Evolutionary conservation across 2,888 invertebrate genomes (phyloP), one percentile per base, ranked within the genome.

Genomic region (Cyclophora albipunctata): DNA sequence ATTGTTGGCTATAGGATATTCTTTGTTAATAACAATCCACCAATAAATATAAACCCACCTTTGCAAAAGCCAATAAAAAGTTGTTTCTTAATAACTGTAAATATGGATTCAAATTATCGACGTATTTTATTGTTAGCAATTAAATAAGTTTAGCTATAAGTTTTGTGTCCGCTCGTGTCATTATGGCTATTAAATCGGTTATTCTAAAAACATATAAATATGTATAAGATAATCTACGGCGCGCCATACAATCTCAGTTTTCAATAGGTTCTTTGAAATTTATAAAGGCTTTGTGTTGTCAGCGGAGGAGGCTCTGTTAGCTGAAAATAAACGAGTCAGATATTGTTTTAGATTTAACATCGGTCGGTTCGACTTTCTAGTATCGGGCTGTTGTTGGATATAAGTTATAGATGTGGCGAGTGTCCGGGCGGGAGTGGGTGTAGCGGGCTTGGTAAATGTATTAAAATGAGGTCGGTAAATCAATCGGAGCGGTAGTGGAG

Each of bases 391-490:
- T 5, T 37, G 4, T 37, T 37, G 37, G 5, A 37, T 37, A 37
- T 37, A 37, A 37, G 37, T 37, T 37, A 37, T 37, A 37, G 37
- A 56, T 54, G 59, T 37, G 5, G 37, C 37, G 4, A 37, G 37
- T 37, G 20, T 58, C 58, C 59, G 49, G 58, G 58, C 55, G 48
- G 47, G 20, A 49, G 64, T 67, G 61, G 66, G 68, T 66, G 67
- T 61, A 65, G 55, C 59, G 65, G 55, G 66, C 62, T 63, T 66
- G 66, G 66, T 70, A 69, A 67, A 69, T 65, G 64, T 71, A 70
- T 67, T 71, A 67, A 67, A 81, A 81, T 78, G 71, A 76, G 69
- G 65, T 67, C 71, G 66, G 72, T 81, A 81, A 80, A 83, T 83
- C 79, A 77, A 80, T 75, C 73, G 71, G 63, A 71, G 72, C 71